Evolutionary conservation across 2,888 invertebrate species (phyloP), one percentile per base, ranked within the genome.

Genomic region (Drosophila putrida): DNA sequence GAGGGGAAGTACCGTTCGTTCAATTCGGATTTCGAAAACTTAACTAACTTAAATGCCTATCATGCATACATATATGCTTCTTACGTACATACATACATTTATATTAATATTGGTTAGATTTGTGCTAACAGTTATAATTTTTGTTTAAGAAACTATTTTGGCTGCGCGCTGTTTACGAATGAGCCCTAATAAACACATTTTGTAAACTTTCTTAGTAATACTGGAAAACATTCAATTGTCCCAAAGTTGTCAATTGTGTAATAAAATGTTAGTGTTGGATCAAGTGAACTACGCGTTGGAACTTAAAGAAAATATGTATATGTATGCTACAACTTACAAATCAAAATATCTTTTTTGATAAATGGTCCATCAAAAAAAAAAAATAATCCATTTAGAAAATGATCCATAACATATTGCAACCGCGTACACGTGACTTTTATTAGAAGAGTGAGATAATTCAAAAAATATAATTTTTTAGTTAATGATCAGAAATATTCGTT

Each of bases 41-140:
- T 50, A 61, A 60, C 54, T 73, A 75, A 60, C 31, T 60, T 61
- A 46, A 28, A 46, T 46, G 27, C 41, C n/a, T 50, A 31, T 6
- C 9, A 31, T 9, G 44, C 36, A 50, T 44, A 38, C 44, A 28
- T 11, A 44, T 46, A 13, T 49, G 47, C 11, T 62, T 41, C 39
- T 53, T 65, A 27, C 36, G 50, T 44, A 60, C 38, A 53, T 53
- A 50, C 38, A 53, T 39, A 38, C 20, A 60, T 44, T 43, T 60
- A 59, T 50, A 60, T 49, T 27, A 33, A 41, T 72, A 72, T 72
- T 68, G 61, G 59, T 73, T 72, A 77, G 61, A 65, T 72, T 68
- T 67, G 67, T 72, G 74, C 78, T 72, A 68, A 80, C 72, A 78
- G 39, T 71, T 77, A 63, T 25, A 67, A 65, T 61, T 62, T 62